Base-by-base conservation (phyloP, 2,113 vertebrate genomes). In the Catharus bicknelli region DNA sequence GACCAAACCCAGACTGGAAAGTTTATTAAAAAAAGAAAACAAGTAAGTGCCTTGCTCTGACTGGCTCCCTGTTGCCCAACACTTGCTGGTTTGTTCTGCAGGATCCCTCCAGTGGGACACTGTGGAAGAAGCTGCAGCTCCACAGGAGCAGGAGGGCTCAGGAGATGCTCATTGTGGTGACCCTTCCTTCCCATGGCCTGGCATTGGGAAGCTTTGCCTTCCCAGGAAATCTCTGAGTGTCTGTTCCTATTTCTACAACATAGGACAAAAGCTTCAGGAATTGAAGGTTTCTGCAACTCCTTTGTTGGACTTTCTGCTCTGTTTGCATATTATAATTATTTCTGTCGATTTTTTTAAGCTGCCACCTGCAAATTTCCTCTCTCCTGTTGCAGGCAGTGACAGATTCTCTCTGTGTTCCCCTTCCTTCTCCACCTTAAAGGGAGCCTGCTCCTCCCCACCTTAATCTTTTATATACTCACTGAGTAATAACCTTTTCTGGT, bases 401-500 rank as follows among this genome's bases (percentile, higher is more conserved):
- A 90, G 27, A 72, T 61, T 50, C 36, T 70, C 58, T 70, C 58
- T 0, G 0, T 2, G 1, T n/a, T 57, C 16, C 15, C 7, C 6
- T 70, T 90, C 82, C 54, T 76, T 83, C 63, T 91, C 88, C 54
- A 83, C 58, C 63, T 91, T 91, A 93, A 90, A 38, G 19, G 47
- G 5, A 73, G 6, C 26, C 0, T 0, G 13, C 38, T 58, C 38
- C 59, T 80, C 26, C 67, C 15, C 8, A 30, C 51, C 58, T 83
- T 91, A 76, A 91, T 83, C 75, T 90, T 90, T 90, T 42, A 91
- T 87, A 69, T 22, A 50, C 78, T 93, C 47, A 58, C 58, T 19
- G 75, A 88, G 43, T 93, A 94, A 96, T 73, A 90, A 95, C 59
- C 32, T 95, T 91, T 95, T 69, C 83, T 95, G 85, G 67, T 80